Evolutionary conservation across 2,888 invertebrate genomes (phyloP).

Genomic region (Lasioglossum oenotherae): DNA sequence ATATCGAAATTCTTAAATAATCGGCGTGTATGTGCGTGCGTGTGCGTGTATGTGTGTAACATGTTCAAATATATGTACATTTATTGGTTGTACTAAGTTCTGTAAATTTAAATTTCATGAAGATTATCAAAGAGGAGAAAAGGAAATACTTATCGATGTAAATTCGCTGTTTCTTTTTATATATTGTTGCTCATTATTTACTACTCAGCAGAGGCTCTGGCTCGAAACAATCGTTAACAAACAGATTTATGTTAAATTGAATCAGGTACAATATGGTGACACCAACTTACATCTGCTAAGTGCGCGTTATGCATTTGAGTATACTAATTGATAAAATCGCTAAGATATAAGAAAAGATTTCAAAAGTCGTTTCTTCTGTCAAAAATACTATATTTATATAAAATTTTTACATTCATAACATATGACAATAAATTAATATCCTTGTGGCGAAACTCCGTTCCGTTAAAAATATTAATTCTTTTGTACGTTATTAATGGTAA

Average conservation of each 20-base stretch:
- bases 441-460: not conserved
- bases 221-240: conserved; percentile 31
- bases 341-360: conserved; percentile 9
- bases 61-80: conserved; percentile 4
- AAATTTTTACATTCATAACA: conserved; percentile 8
- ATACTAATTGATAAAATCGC: conserved; percentile 46
- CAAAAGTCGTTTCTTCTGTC: not conserved
- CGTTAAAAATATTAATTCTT: not conserved
- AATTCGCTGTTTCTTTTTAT: conserved; percentile 8
- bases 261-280: conserved; percentile 10
- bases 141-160: conserved; percentile 22
- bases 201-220: conserved; percentile 54
- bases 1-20: conserved; percentile 18
- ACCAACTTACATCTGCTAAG: conserved; percentile 40
- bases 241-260: conserved; percentile 25
- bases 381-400: conserved; percentile 30
- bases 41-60: conserved; percentile 16
- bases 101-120: conserved; percentile 19
- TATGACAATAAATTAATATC: conserved; percentile 20
- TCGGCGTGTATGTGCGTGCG: conserved; percentile 1
- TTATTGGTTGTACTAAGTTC: conserved; percentile 8
- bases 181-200: conserved; percentile 17
- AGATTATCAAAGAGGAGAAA: conserved; percentile 18
- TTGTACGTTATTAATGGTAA: not conserved
- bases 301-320: conserved; percentile 46